Evolutionary conservation across 2,113 vertebrate species (phyloP).

Genomic region (Thymallus thymallus): DNA sequence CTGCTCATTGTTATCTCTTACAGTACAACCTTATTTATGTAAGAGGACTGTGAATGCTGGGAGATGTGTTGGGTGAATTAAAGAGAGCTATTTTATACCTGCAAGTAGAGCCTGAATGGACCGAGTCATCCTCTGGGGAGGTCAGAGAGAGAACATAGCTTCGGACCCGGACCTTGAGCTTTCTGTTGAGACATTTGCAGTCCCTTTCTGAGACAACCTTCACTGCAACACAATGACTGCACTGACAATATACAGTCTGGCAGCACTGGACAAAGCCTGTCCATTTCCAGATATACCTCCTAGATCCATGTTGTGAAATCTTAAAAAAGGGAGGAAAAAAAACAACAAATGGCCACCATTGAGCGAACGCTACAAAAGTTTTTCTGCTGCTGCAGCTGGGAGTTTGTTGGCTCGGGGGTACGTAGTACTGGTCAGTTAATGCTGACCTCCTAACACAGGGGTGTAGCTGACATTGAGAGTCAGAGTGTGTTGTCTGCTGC

Average conservation of each 20-base stretch:
- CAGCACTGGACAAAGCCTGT: conserved; percentile 37
- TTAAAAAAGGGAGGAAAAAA: too few species aligned
- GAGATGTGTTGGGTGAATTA: conserved; percentile 47
- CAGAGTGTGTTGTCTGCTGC: neutral
- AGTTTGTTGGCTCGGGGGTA: neutral
- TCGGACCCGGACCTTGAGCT: neutral
- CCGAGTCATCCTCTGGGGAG: neutral
- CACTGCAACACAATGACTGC: conserved; percentile 38
- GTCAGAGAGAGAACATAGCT: neutral
- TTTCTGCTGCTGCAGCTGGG: neutral
- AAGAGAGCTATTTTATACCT: neutral
- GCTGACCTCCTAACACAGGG: neutral
- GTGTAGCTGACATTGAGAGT: neutral
- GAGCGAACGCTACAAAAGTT: conserved; percentile 18
- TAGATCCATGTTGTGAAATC: neutral
- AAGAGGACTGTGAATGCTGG: neutral
- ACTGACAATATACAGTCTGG: conserved; percentile 46
- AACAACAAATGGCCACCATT: too few species aligned
- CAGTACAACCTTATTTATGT: too few species aligned
- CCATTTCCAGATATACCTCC: conserved; percentile 16
- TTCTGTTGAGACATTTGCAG: neutral
- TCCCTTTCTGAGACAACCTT: conserved; percentile 53
- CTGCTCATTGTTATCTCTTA: too few species aligned
- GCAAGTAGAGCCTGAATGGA: conserved; percentile 44
- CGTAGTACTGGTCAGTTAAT: neutral